Base-by-base conservation (phyloP, 2,113 vertebrate genomes). In the Notothenia coriiceps region DNA sequence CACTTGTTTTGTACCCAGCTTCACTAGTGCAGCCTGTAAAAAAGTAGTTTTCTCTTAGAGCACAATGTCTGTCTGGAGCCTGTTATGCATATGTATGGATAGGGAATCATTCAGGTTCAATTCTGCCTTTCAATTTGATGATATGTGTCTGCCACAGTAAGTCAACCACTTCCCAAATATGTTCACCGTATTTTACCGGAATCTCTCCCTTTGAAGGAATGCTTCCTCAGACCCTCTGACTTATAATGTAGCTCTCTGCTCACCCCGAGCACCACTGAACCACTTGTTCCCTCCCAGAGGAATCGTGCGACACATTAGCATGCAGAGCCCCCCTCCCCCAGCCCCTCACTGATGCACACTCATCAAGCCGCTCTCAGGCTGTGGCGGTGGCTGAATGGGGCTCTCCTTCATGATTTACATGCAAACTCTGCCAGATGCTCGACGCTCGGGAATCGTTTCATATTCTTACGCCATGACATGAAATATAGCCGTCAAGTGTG, bases 11-110 rank as follows among this genome's bases (percentile, higher is more conserved):
- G 74, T 57, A 52, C 49, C 59, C n/a, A 17, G 49, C 54, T 61
- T 35, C 80, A 44, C 65, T 68, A 74, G 70, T 79, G 80, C 84
- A 88, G 81, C 69, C 68, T 86, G 70, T 70, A 70, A 77, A 70
- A 79, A 80, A 35, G 50, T 70, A 69, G 74, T 69, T 6, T 72
- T 0, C 78, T 87, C 83, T 43, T 35, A 82, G 85, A 84, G 75
- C 79, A 79, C 83, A 82, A 80, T 85, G 72, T 80, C 85, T 80
- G 70, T 88, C 79, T 74, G 25, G 70, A 72, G 70, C 20, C 74
- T 51, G 62, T 52, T 57, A 79, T 90, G 89, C 79, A 91, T 91
- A 91, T 93, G 88, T 89, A 91, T 90, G 79, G 69, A 73, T 11
- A 43, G 51, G 49, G 57, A 87, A 70, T 86, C 70, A 67, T 79